Evolutionary conservation across 2,888 invertebrate species (phyloP).

Genomic region (Petrophora chlorosata): DNA sequence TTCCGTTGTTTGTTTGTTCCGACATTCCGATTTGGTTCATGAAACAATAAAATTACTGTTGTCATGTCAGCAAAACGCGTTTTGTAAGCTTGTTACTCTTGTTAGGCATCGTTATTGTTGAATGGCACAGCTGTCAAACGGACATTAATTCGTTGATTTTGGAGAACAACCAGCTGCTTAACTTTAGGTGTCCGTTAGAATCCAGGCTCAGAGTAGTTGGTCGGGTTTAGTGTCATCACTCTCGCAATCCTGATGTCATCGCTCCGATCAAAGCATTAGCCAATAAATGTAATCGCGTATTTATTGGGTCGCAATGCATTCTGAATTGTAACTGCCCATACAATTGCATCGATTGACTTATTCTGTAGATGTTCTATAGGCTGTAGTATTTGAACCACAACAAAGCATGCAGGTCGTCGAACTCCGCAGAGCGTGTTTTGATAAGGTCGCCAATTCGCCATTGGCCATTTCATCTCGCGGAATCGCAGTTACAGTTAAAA

Average conservation of each 20-base stretch:
- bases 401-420: slow-evolving; percentile 58
- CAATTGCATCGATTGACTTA: slow-evolving; percentile 35
- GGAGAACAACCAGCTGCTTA: slow-evolving; percentile 18
- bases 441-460: slow-evolving; percentile 74
- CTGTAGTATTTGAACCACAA: slow-evolving; percentile 45
- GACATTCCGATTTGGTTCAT: slow-evolving; percentile 74
- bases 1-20: slow-evolving; percentile 62
- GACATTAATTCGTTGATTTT: slow-evolving; percentile 12
- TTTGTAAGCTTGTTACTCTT: slow-evolving; percentile 55
- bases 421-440: slow-evolving; percentile 62
- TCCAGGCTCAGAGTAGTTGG: background rate
- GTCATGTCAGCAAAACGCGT: slow-evolving; percentile 56
- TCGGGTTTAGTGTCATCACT: slow-evolving; percentile 39
- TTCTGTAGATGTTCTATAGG: too few relatives aligned
- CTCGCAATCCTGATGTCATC: slow-evolving; percentile 33
- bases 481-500: slow-evolving; percentile 72
- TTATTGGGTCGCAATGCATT: slow-evolving; percentile 40
- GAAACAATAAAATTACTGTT: slow-evolving; percentile 73
- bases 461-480: slow-evolving; percentile 60
- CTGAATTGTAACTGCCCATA: slow-evolving; percentile 37
- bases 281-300: slow-evolving; percentile 43
- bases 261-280: slow-evolving; percentile 31
- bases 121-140: slow-evolving; percentile 45
- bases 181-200: slow-evolving; percentile 16
- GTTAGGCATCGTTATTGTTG: slow-evolving; percentile 36